A percentile compares a stretch with the other conserved stretches of the same genome.
Conservation (phyloP, 2,888 invertebrate genomes). For the Scotopteryx bipunctaria region DNA sequence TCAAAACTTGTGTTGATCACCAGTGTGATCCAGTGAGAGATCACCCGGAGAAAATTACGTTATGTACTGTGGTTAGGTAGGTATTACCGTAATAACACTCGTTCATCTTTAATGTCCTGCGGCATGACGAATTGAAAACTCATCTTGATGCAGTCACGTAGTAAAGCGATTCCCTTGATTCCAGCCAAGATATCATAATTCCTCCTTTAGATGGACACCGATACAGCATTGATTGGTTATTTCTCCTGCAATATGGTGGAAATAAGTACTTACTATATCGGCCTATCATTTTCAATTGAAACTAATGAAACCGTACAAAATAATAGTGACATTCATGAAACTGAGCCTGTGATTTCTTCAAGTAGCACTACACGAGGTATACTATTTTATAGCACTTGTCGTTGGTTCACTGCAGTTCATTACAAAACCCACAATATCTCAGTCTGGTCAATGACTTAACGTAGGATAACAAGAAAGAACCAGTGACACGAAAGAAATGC, state of each 20-base stretch:
- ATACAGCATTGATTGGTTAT: slow-evolving; percentile 13
- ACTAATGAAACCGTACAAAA: no score
- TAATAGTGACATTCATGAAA: no score
- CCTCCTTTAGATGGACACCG: slow-evolving; percentile 2
- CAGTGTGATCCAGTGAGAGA: neutral
- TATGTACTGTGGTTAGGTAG: slow-evolving; percentile 14
- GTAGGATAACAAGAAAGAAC: neutral
- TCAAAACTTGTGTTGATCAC: no score
- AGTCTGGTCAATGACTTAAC: neutral
- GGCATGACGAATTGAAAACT: slow-evolving; percentile 64
- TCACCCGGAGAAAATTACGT: neutral
- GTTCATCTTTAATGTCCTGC: slow-evolving; percentile 43
- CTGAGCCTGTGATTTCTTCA: no score
- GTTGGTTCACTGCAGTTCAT: no score
- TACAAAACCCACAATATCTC: no score
- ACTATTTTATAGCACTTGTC: no score
- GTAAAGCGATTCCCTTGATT: slow-evolving; percentile 46
- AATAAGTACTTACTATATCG: neutral
- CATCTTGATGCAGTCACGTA: slow-evolving; percentile 58
- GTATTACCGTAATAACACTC: slow-evolving; percentile 30
- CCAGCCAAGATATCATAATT: slow-evolving; percentile 34
- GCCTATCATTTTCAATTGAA: no score
- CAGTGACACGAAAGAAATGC: neutral
- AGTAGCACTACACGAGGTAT: no score
- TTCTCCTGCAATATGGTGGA: neutral